Conservation (phyloP, 2,797 vertebrate species). For the Esox lucius region DNA sequence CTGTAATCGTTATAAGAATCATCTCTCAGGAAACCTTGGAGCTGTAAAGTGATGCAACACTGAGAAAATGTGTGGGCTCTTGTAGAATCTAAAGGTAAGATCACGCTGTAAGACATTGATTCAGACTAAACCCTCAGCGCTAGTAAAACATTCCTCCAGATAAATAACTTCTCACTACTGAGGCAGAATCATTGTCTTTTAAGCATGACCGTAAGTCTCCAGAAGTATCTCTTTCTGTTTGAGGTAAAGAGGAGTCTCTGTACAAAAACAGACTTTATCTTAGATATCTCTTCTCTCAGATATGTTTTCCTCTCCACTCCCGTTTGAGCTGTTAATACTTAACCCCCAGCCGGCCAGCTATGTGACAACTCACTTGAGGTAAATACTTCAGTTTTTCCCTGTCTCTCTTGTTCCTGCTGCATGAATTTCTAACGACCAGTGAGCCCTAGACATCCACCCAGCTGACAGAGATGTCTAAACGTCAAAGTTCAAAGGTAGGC, state of each 20-base stretch:
- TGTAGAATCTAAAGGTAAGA: not conserved
- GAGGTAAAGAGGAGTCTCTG: no score
- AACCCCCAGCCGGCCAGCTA: not conserved
- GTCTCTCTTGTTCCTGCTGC: not conserved
- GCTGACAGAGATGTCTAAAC: not conserved
- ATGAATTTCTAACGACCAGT: slow-evolving; percentile 6
- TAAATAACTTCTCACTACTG: no score
- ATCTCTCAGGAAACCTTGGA: not conserved
- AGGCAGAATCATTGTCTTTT: no score
- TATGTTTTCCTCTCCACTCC: not conserved
- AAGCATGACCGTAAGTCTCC: no score
- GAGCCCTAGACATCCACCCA: not conserved
- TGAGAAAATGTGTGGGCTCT: not conserved
- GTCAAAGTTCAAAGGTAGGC: no score
- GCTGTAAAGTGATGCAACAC: not conserved
- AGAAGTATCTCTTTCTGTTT: no score
- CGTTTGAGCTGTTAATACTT: not conserved
- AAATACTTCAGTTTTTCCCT: no score
- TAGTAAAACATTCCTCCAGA: no score
- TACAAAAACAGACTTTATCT: no score
- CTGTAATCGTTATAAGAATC: no score
- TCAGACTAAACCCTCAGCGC: no score
- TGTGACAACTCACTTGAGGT: slow-evolving; percentile 3
- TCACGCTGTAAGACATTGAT: not conserved
- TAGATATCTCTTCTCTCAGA: no score